Percentiles rank a stretch among this genome's conserved stretches.
Conservation (phyloP, 1,140 invertebrate species). For the Zaprionus inermis region DNA sequence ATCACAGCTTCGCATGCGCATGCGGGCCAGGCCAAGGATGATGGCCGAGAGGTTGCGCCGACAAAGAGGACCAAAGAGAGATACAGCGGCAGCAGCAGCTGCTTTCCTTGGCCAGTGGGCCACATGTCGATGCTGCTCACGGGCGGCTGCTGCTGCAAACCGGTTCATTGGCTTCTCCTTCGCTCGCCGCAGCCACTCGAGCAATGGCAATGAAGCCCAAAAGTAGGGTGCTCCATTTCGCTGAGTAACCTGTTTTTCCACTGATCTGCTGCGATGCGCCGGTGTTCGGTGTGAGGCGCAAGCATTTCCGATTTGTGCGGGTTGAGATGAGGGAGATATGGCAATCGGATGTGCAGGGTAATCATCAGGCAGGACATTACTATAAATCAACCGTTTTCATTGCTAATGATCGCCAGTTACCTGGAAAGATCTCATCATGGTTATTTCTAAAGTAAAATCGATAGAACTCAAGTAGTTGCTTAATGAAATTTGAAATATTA, state of each 20-base stretch:
- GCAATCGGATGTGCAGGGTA: neutral
- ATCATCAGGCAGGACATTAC: neutral
- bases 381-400: neutral
- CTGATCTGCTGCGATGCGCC: neutral
- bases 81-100: slow-evolving; percentile 12
- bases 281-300: neutral
- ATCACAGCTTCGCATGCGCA: slow-evolving; percentile 53
- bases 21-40: slow-evolving; percentile 37
- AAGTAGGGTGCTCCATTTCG: slow-evolving; percentile 80
- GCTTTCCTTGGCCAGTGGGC: slow-evolving; percentile 50
- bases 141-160: slow-evolving; percentile 39
- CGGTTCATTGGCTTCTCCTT: slow-evolving; percentile 52
- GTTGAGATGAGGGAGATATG: neutral
- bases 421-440: neutral
- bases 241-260: slow-evolving; percentile 68
- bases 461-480: neutral
- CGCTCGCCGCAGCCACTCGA: slow-evolving; percentile 49
- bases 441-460: neutral
- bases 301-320: slow-evolving; percentile 36
- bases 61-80: slow-evolving; percentile 13
- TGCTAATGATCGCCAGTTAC: neutral
- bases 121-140: slow-evolving; percentile 22
- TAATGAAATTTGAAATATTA: neutral
- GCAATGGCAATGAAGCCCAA: slow-evolving; percentile 66
- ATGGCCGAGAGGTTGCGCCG: slow-evolving; percentile 51